phyloP scores from a whole-genome alignment of 2,888 invertebrate species.

The Fragum fragum region DNA sequence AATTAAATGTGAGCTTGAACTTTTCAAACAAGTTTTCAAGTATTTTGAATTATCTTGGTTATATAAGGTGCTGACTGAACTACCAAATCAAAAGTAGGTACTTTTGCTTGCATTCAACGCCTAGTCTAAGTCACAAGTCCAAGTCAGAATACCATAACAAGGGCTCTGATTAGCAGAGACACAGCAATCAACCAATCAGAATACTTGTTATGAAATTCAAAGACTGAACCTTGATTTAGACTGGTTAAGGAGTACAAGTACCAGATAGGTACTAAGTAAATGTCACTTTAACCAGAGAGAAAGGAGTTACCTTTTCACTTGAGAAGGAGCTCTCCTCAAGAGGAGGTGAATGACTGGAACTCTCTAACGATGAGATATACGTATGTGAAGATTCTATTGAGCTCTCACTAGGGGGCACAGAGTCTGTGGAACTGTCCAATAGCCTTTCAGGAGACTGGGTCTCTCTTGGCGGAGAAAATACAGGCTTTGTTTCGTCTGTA shows the following conservation, averaged over 20 bases:
- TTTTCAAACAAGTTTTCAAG: no score
- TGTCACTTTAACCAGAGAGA: no score
- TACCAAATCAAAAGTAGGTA: no score
- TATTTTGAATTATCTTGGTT: no score
- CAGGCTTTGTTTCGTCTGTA: conserved; percentile 4
- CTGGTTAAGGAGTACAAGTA: background rate
- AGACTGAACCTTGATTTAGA: background rate
- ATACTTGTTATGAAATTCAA: background rate
- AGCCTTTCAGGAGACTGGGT: conserved; percentile 42
- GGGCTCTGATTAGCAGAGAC: background rate
- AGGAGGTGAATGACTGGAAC: conserved; percentile 63
- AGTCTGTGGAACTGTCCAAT: conserved; percentile 63
- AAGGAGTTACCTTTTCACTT: conserved; percentile 63
- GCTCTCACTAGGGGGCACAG: conserved; percentile 67
- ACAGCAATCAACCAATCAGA: background rate
- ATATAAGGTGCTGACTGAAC: no score
- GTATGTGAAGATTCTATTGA: conserved; percentile 66
- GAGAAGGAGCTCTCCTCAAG: conserved; percentile 54
- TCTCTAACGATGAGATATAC: conserved; percentile 67
- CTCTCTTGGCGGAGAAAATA: conserved; percentile 20
- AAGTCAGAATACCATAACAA: no score
- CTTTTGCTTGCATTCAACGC: no score
- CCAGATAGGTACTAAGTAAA: background rate
- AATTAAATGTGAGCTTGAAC: no score
- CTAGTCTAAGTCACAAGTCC: no score